Base-by-base conservation (phyloP, 2,888 invertebrate genomes). In the Heteropelma amictum region DNA sequence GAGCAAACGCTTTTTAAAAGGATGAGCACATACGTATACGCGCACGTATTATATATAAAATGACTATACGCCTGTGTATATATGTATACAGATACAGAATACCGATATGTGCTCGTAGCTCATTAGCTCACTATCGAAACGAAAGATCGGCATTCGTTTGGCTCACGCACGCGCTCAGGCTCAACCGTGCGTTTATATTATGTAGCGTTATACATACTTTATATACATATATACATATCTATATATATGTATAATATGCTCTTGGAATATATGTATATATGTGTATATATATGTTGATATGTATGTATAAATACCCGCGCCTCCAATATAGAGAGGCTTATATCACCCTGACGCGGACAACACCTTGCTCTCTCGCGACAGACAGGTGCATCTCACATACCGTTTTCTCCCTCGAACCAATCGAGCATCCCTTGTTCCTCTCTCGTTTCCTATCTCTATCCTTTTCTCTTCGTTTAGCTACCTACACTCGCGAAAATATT, bases 121-220 rank as follows among this genome's bases (percentile, higher is more conserved):
- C 86, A 86, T 86, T 86, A 86, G 86, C 78, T 75, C 77, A 81
- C 79, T 83, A 83, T 86, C 84, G 82, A 74, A 63, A 38, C 72
- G 75, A 73, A 71, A 69, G 80, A 81, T 81, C 81, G 78, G 80
- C 75, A 81, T 81, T 80, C 84, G 84, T 80, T 80, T 80, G 83
- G 82, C 80, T 81, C 83, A 83, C 84, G 83, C 82, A 82, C 79
- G 76, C 79, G 75, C 77, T 61, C 75, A 67, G 61, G 26, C 67
- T 54, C 61, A 61, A 56, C 67, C 67, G 75, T 71, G 71, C 71
- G 42, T 75, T 75, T 67, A 71, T 65, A 61, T 61, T 42, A 38
- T 70, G 64, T 68, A 64, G 58, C 56, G 33, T 60, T 49, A 47
- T 33, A 54, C 38, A 28, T 56, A 30, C 47, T n/a, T n/a, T n/a